Conservation (phyloP, 2,797 vertebrate species). For the Menidia menidia region DNA sequence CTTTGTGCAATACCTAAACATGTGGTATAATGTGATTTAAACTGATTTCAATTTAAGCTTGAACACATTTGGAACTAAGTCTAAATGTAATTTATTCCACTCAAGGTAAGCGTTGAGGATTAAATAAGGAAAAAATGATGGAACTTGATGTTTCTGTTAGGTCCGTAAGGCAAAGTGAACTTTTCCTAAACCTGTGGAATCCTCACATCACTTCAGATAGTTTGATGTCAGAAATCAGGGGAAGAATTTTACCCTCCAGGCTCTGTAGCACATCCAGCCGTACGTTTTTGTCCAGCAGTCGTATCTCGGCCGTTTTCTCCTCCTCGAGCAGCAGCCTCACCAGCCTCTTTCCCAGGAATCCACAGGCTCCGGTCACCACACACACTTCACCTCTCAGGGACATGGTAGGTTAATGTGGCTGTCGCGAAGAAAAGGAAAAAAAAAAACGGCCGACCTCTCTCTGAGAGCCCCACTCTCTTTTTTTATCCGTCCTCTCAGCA, state of each 20-base stretch:
- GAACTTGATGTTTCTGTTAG: neutral
- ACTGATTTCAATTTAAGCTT: neutral
- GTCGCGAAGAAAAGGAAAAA: neutral
- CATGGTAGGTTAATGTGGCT: slow-evolving; percentile 56
- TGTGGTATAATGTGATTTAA: neutral
- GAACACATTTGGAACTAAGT: too few species aligned
- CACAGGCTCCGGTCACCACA: slow-evolving; percentile 91
- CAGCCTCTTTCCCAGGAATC: slow-evolving; percentile 90
- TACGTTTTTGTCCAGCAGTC: slow-evolving; percentile 87
- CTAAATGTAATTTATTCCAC: neutral
- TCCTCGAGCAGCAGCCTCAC: slow-evolving; percentile 87
- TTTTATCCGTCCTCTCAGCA: neutral
- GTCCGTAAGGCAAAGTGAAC: neutral
- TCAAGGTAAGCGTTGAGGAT: too few species aligned
- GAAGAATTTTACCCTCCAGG: slow-evolving; percentile 76
- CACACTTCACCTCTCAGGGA: slow-evolving; percentile 85
- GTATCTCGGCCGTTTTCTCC: slow-evolving; percentile 85
- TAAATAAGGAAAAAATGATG: too few species aligned
- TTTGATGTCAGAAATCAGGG: neutral
- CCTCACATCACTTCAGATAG: neutral
- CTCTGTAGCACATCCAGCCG: slow-evolving; percentile 64
- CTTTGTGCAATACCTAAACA: neutral
- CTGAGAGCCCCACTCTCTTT: neutral
- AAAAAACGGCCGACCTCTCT: neutral
- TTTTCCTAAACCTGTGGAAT: neutral